phyloP scores from a whole-genome alignment of 2,888 invertebrate genomes.

The Saturnia pavonia region DNA sequence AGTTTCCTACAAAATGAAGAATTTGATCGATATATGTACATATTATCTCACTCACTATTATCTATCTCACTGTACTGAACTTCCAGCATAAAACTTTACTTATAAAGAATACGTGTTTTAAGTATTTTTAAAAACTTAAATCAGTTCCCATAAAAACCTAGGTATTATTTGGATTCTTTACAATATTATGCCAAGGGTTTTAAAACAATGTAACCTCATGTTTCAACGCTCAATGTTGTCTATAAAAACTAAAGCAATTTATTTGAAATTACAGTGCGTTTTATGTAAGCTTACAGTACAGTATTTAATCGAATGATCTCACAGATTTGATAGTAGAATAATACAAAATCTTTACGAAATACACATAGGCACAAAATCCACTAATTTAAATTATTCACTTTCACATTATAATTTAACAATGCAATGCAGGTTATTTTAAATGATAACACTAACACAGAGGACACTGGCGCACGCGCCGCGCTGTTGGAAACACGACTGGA shows the following conservation, averaged over 20 bases:
- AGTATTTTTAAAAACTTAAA: background rate
- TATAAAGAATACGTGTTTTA: background rate
- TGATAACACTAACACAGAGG: constrained; percentile 33
- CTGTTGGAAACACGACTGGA: constrained; percentile 65
- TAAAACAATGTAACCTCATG: background rate
- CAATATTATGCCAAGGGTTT: background rate
- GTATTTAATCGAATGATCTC: background rate
- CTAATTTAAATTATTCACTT: background rate
- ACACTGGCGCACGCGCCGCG: constrained; percentile 64
- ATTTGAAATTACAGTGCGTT: background rate
- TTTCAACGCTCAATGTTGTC: background rate
- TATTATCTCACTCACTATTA: background rate
- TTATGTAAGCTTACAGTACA: background rate
- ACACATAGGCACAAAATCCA: background rate
- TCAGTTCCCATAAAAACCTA: background rate
- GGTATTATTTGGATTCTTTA: background rate
- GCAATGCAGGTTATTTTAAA: constrained; percentile 11
- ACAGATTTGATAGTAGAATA: background rate
- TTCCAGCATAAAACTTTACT: no score
- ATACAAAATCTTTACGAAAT: background rate
- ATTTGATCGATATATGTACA: background rate
- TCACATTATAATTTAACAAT: background rate
- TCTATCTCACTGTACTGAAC: background rate
- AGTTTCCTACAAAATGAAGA: background rate
- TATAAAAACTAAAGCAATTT: background rate